Evolutionary conservation across 2,888 invertebrate species (phyloP).

Genomic region (Himalopsyche anomala): DNA sequence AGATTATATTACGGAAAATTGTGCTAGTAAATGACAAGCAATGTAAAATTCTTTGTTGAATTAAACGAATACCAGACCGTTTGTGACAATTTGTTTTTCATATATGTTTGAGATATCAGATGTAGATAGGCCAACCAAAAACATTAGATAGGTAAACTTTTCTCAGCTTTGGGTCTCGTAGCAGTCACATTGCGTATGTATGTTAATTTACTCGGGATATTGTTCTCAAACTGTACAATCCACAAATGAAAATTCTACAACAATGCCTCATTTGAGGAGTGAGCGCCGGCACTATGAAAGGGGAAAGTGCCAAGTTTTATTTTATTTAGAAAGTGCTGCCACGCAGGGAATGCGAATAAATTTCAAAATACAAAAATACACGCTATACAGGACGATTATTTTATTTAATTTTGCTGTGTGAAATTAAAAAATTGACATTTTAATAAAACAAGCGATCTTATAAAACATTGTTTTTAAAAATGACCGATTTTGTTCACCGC

Average conservation of each 20-base stretch:
- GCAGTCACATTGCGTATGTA: not conserved
- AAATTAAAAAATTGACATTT: too few relatives aligned
- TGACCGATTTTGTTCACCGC: too few relatives aligned
- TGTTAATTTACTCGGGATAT: slow-evolving; percentile 12
- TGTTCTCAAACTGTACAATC: slow-evolving; percentile 24
- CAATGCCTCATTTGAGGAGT: slow-evolving; percentile 33
- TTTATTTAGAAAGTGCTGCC: slow-evolving; percentile 35
- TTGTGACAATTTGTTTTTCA: too few relatives aligned
- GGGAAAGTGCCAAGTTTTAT: slow-evolving; percentile 38
- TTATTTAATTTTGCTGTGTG: not conserved
- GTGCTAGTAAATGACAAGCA: too few relatives aligned
- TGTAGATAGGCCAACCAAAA: too few relatives aligned
- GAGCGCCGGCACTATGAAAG: slow-evolving; percentile 2
- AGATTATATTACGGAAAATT: too few relatives aligned
- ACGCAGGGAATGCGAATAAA: slow-evolving; percentile 19
- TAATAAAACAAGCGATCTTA: too few relatives aligned
- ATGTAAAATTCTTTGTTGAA: too few relatives aligned
- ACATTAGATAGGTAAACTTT: too few relatives aligned
- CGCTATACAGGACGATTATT: not conserved
- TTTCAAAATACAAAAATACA: slow-evolving; percentile 6
- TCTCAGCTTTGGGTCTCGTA: not conserved
- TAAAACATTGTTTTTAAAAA: too few relatives aligned
- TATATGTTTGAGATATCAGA: too few relatives aligned
- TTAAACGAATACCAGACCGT: too few relatives aligned
- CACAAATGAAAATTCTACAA: slow-evolving; percentile 37